These are phyloP conservation scores for Sebastes paucispinis DNA, from an alignment of 2,797 vertebrate genomes.

Conservation along the genomic window DNA sequence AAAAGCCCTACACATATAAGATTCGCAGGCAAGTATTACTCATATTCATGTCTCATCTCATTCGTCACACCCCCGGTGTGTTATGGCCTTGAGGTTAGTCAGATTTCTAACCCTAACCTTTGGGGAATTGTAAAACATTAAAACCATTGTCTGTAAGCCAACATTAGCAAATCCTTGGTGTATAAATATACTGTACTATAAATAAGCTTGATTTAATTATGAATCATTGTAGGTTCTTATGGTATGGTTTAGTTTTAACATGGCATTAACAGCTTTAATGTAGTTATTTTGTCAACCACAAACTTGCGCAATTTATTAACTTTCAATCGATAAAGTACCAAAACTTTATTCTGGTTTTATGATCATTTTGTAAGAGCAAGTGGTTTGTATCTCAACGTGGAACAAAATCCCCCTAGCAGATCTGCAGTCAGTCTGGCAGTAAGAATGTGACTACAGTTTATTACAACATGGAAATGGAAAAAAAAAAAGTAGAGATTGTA, in stretches of 20 bases:
- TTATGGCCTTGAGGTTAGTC: too few species aligned
- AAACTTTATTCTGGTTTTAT: neutral
- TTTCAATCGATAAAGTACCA: neutral
- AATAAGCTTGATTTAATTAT: neutral
- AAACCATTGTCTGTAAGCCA: neutral
- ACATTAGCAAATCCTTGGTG: neutral
- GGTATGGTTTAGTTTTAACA: neutral
- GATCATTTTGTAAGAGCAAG: neutral
- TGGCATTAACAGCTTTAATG: neutral
- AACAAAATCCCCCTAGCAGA: neutral
- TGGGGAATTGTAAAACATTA: neutral
- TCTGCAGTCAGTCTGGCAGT: conserved; percentile 32
- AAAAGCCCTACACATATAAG: too few species aligned
- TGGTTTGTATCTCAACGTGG: neutral
- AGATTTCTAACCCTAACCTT: too few species aligned
- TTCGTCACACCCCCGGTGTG: too few species aligned
- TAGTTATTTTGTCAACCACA: neutral
- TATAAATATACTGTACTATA: neutral
- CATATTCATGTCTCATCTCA: neutral
- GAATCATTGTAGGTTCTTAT: conserved; percentile 4
- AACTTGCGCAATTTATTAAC: neutral
- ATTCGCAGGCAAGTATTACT: too few species aligned
- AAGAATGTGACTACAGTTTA: conserved; percentile 25
- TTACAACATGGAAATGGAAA: neutral
- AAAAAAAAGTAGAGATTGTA: neutral